A percentile compares a stretch with the other conserved stretches of the same genome.
phyloP scores from a whole-genome alignment of 1,140 invertebrate species.

The Nixonia krombeini region DNA sequence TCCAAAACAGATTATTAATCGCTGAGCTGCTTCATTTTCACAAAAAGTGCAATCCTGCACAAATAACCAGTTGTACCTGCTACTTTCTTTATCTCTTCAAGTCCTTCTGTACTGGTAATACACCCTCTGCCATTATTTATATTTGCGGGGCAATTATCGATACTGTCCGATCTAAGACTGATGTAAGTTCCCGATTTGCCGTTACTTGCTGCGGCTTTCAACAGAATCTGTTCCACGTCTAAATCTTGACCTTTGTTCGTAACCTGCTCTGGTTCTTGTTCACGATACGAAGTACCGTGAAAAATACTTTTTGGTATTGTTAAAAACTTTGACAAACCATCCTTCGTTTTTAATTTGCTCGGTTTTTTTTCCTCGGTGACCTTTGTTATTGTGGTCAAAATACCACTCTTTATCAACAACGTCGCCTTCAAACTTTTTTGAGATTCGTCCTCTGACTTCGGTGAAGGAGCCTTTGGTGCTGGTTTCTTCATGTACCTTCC shows the following conservation, averaged over 20 bases:
- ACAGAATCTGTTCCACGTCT: slow-evolving; percentile 21
- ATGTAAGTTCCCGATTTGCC: slow-evolving; percentile 25
- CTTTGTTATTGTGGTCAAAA: slow-evolving; percentile 57
- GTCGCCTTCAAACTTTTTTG: slow-evolving; percentile 61
- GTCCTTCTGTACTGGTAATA: background rate
- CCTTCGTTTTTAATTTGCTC: slow-evolving; percentile 43
- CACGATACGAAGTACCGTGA: slow-evolving; percentile 58
- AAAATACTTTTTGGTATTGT: slow-evolving; percentile 65
- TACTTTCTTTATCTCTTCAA: background rate
- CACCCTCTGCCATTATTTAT: background rate
- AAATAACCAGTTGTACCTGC: no score
- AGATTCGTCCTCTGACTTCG: slow-evolving; percentile 17
- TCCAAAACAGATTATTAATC: no score
- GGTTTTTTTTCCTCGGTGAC: slow-evolving; percentile 37
- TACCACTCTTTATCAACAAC: slow-evolving; percentile 64
- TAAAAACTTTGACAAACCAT: slow-evolving; percentile 60
- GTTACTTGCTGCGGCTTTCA: slow-evolving; percentile 5
- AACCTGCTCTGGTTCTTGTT: background rate
- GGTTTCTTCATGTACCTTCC: slow-evolving; percentile 68
- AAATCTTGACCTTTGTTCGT: background rate
- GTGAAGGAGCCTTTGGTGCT: slow-evolving; percentile 57
- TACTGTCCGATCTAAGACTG: slow-evolving; percentile 27
- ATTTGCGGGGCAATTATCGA: slow-evolving; percentile 20
- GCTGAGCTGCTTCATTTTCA: background rate
- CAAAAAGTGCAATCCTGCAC: background rate